These are phyloP conservation scores for Lepisosteus oculatus DNA, from an alignment of 2,113 vertebrate species.

Conservation along the genomic window DNA sequence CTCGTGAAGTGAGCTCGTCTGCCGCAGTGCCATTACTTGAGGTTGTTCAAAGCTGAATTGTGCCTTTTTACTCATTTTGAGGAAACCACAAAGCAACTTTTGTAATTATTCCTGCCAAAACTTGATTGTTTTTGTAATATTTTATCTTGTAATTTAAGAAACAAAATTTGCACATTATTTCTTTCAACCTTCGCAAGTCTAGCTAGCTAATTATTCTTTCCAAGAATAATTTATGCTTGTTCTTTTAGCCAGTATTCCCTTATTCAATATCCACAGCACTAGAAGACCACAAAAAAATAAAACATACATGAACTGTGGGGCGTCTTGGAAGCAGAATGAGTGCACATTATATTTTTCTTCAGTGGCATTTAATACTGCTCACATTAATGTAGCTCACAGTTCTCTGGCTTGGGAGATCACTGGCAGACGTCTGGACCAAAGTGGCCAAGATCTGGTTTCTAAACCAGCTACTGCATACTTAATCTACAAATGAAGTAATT, in stretches of 20 bases:
- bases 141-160: slow-evolving; percentile 9
- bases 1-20: slow-evolving; percentile 36
- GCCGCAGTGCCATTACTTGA: slow-evolving; percentile 11
- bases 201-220: neutral
- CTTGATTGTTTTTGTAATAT: slow-evolving; percentile 17
- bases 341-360: too few species aligned
- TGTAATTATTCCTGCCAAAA: slow-evolving; percentile 24
- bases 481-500: too few species aligned
- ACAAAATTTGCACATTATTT: slow-evolving; percentile 6
- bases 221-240: neutral
- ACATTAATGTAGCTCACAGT: too few species aligned
- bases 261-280: too few species aligned
- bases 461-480: too few species aligned
- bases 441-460: too few species aligned
- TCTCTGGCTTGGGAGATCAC: too few species aligned
- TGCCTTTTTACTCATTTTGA: slow-evolving; percentile 46
- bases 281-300: too few species aligned
- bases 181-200: neutral
- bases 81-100: slow-evolving; percentile 23
- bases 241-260: neutral
- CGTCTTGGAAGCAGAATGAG: too few species aligned
- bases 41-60: slow-evolving; percentile 6
- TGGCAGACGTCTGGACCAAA: too few species aligned
- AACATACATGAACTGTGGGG: too few species aligned
- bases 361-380: too few species aligned